Percentiles rank a stretch among this genome's conserved stretches.
phyloP scores from a whole-genome alignment of 1,140 invertebrate genomes.

The Drosophila littoralis region DNA sequence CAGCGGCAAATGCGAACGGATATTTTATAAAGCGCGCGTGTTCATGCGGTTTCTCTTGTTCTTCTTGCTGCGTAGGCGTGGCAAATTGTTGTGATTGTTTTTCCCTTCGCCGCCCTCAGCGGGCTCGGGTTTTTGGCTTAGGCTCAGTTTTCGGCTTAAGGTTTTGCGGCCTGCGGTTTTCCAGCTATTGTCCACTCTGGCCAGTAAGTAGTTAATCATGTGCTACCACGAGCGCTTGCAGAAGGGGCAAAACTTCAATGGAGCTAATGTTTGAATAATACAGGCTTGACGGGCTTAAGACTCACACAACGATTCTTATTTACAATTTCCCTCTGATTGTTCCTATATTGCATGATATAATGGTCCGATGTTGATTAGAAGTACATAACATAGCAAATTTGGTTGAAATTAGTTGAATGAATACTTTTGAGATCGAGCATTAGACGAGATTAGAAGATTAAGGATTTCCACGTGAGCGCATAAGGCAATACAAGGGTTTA shows the following conservation, averaged over 20 bases:
- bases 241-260: too few relatives aligned
- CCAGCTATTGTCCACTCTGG: constrained; percentile 5
- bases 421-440: too few relatives aligned
- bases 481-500: too few relatives aligned
- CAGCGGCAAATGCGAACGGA: constrained; percentile 46
- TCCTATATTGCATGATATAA: too few relatives aligned
- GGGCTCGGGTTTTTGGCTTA: constrained; percentile 4
- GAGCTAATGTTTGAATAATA: too few relatives aligned
- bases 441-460: too few relatives aligned
- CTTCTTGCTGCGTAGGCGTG: constrained; percentile 62
- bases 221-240: constrained; percentile 10
- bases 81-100: constrained; percentile 83
- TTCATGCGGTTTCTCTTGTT: constrained; percentile 61
- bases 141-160: constrained; percentile 20
- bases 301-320: neutral
- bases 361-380: too few relatives aligned
- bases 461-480: too few relatives aligned
- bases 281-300: neutral
- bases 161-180: constrained; percentile 32
- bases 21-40: constrained; percentile 62
- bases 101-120: constrained; percentile 4
- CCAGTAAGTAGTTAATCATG: constrained; percentile 45
- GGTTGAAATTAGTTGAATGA: too few relatives aligned
- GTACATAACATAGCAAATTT: too few relatives aligned
- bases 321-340: neutral